Evolutionary conservation across 2,113 vertebrate species (phyloP).

Genomic region (Polyodon spathula): DNA sequence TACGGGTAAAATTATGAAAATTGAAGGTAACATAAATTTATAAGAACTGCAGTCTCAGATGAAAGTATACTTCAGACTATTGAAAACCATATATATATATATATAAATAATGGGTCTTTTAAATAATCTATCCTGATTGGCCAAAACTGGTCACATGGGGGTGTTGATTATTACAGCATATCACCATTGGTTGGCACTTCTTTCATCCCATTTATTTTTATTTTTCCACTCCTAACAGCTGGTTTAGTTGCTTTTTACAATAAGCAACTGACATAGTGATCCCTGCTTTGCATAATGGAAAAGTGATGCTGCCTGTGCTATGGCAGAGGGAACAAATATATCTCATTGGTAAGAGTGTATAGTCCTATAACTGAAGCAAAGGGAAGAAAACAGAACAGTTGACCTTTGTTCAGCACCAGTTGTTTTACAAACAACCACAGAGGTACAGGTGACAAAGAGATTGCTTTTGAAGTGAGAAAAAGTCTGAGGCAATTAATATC

Average conservation of each 20-base stretch:
- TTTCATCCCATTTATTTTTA: not conserved
- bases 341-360: not conserved
- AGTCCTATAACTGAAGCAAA: not conserved
- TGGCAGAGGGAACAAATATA: not conserved
- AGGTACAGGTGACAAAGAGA: not conserved
- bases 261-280: not conserved
- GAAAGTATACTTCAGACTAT: no score
- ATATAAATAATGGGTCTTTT: no score
- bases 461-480: not conserved
- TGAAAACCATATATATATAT: no score
- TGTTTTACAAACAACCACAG: not conserved
- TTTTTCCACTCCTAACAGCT: not conserved
- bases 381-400: not conserved
- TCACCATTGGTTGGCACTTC: not conserved
- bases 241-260: not conserved
- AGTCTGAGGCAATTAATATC: not conserved
- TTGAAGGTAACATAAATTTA: no score
- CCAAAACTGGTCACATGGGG: no score
- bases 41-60: no score
- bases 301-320: not conserved
- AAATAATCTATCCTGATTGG: no score
- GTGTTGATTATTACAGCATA: no score
- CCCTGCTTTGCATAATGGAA: not conserved
- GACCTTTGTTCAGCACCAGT: not conserved
- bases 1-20: no score